Percentiles rank a stretch among this genome's conserved stretches.
These are phyloP conservation scores for Babylonia areolata DNA, from an alignment of 1,140 invertebrate genomes.

Conservation along the genomic window DNA sequence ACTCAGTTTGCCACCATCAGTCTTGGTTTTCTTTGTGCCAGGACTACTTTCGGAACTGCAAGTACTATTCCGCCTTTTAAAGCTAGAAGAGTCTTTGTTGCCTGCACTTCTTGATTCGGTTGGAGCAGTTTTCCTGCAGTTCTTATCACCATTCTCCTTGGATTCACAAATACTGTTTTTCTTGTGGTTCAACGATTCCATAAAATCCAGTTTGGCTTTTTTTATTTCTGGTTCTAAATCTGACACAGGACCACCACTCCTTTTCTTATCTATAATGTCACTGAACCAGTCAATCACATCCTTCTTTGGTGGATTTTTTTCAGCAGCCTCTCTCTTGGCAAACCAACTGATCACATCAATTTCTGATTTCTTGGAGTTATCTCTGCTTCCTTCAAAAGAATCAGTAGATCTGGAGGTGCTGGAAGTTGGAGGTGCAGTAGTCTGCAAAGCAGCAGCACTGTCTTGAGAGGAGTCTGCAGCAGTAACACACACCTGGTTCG, in stretches of 20 bases:
- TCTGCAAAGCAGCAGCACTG: not conserved
- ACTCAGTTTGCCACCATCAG: not conserved
- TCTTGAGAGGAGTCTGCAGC: slow-evolving; percentile 3
- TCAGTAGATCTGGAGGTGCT: not conserved
- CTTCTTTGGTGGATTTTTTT: slow-evolving; percentile 4
- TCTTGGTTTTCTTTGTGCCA: not conserved
- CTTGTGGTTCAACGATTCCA: not conserved
- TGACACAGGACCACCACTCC: not conserved
- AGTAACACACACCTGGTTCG: not conserved
- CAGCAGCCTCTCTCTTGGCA: not conserved
- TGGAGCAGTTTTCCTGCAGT: not conserved
- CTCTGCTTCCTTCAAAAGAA: not conserved
- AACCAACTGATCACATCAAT: not conserved
- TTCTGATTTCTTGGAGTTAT: not conserved
- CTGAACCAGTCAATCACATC: slow-evolving; percentile 13
- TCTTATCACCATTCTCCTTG: not conserved
- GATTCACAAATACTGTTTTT: not conserved
- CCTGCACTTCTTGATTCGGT: not conserved
- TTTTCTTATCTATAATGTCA: slow-evolving; percentile 12
- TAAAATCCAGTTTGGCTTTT: not conserved
- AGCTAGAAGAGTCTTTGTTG: not conserved
- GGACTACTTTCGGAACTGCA: not conserved
- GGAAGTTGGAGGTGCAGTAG: not conserved
- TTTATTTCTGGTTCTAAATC: slow-evolving; percentile 12
- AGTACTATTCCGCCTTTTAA: not conserved